Evolutionary conservation across 2,113 vertebrate genomes (phyloP), one percentile per base, ranked within the genome.

Genomic region (Mellivora capensis): DNA sequence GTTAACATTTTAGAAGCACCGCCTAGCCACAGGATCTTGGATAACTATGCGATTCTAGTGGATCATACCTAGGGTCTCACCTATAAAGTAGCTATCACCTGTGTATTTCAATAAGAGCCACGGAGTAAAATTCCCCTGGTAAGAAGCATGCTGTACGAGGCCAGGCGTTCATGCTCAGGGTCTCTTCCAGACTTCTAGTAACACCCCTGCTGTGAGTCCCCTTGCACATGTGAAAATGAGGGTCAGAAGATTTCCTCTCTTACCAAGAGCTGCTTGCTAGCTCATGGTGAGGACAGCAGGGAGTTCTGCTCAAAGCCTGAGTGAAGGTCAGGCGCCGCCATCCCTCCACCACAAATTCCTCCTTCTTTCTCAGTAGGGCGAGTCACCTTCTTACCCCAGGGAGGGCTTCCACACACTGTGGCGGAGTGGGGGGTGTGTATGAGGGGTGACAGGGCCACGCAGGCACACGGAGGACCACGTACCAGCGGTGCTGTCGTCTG

Each of bases 171-270:
- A 2, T 4, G 1, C 23, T 39, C 8, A 4, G 14, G 12, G 6
- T 20, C 6, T 1, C 4, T 9, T 17, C 42, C 37, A 7, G 71
- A n/a, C 0, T 25, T 2, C 17, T 5, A 3, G 0, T 18, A 2
- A 57, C 29, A 12, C 2, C n/a, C 15, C 2, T 8, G 10, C 29
- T 49, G 25, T 6, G 42, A 0, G 47, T 13, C n/a, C 23, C 14
- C 4, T 27, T 59, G 5, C 37, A 11, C 25, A 4, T 2, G 4
- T 80, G 37, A 31, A 39, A 67, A 42, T 0, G 11, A 85, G 23
- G 25, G 7, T 57, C 31, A 42, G 27, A 77, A 15, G 2, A 2
- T 39, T 29, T 39, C 57, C 27, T 34, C n/a, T 61, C 57, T 64
- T 17, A 10, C 27, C 42, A 12, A 49, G 71, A 77, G 42, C 31